Evolutionary conservation across 2,888 invertebrate species (phyloP), one percentile per base, ranked within the genome.

Genomic region (Apotomis betuletana): DNA sequence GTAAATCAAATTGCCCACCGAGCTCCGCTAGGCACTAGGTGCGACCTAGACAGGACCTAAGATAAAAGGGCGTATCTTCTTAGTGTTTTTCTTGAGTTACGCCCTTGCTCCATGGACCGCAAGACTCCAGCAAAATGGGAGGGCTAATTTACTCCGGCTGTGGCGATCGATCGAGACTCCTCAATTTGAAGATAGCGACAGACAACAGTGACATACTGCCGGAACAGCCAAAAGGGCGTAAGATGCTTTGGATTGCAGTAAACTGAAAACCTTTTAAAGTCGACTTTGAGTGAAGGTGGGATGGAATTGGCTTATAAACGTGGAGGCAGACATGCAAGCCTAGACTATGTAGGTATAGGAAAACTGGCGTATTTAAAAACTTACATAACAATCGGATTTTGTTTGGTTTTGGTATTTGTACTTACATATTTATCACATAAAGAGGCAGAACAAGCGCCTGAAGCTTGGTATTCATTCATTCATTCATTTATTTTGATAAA

Each of bases 1-100:
- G 84, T 81, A 83, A 85, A 85, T 81, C 78, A 77, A 79, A 80
- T 80, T 79, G 78, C 70, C 63, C 68, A 76, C 65, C 74, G 65
- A 71, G 70, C 70, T 70, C 74, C 61, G 61, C 65, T 74, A 75
- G 70, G 76, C 77, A 75, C 77, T 76, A 76, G 75, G 65, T 65
- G 65, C 65, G 44, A 65, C 65, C 46, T 46, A 13, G 57, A 36
- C 65, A 3, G 55, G 12, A 54, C 15, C 12, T 65, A 15, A 5
- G 8, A n/a, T 8, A 15, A 57, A 65, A 65, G 5, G 65, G 12
- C 55, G 55, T 65, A 65, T 46, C 27, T 46, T 15, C 57, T 0
- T 10, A 6, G 0, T 1, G 6, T 65, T 36, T 49, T 36, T 46
- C 46, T 9, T 36, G 27, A 57, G 57, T 27, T 65, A 65, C 55